Evolutionary conservation across 2,113 vertebrate genomes (phyloP), one percentile per base, ranked within the genome.

Genomic region (Phalacrocorax brasilianus): DNA sequence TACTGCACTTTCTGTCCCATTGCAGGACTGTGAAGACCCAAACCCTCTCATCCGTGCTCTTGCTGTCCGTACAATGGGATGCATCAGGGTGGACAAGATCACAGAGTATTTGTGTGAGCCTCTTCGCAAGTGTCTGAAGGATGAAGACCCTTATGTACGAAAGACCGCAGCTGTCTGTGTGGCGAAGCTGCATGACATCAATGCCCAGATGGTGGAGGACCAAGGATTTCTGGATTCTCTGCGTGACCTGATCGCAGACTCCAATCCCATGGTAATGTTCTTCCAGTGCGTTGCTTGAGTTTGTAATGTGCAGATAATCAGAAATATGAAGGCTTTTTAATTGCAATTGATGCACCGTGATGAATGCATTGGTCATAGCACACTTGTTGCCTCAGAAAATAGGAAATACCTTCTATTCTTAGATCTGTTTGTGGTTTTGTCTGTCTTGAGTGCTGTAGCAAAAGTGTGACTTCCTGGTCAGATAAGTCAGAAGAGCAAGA

Each of bases 121-220:
- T 1, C 99, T 99, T 56, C 98, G 99, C 90, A 99, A 99, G 96
- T 99, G 99, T 56, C 98, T 99, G 61, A 99, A 99, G 97, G 99
- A 99, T 6, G 99, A 99, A 94, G 99, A 99, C 91, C 99, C 99
- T 1, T 99, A 99, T 2, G 99, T 99, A 70, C 98, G 99, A 77
- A 99, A 99, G 98, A 99, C 99, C 0, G 99, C 99, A 0, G 99
- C 99, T 1, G 99, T 99, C 45, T 99, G 99, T 1, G 99, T 99
- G 96, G 99, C 99, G 5, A 99, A 99, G 89, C 99, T 99, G 83
- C 99, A 99, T 30, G 99, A 99, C 97, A 99, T 99, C 97, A 99
- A 99, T 4, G 99, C 99, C 74, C 99, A 99, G 97, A 99, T 99
- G 99, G 99, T 99, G 95, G 99, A 99, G 97, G 99, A 99, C 94